Evolutionary conservation across 2,797 vertebrate genomes (phyloP).

Genomic region (Sciaenops ocellatus): DNA sequence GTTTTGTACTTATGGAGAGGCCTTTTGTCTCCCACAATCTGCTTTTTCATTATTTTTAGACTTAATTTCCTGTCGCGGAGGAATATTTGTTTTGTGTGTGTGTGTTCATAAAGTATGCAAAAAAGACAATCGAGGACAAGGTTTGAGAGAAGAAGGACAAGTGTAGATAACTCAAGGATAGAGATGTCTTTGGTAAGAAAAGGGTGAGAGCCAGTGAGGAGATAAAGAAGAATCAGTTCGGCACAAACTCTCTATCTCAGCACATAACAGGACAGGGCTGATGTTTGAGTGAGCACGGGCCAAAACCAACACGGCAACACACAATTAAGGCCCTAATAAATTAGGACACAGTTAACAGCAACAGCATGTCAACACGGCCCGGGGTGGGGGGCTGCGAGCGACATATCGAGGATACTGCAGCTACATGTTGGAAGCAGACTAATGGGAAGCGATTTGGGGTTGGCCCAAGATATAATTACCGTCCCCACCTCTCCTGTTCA

Average conservation of each 20-base stretch:
- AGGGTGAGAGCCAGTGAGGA: background rate
- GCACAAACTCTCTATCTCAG: constrained; percentile 51
- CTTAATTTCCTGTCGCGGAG: background rate
- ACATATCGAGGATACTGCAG: constrained; percentile 74
- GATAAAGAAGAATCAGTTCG: constrained; percentile 48
- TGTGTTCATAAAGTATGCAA: background rate
- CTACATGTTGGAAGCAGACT: constrained; percentile 74
- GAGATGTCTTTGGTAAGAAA: constrained; percentile 40
- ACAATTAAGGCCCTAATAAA: constrained; percentile 78
- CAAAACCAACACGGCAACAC: constrained; percentile 76
- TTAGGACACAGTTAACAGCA: constrained; percentile 71
- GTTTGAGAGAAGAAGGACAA: constrained; percentile 13
- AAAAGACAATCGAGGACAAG: background rate
- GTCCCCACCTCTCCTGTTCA: constrained; percentile 85
- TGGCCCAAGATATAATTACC: constrained; percentile 87
- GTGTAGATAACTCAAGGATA: constrained; percentile 19
- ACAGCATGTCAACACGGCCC: constrained; percentile 59
- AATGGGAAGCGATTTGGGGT: constrained; percentile 86
- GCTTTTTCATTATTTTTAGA: background rate
- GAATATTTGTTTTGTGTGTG: background rate
- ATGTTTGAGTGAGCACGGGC: constrained; percentile 70
- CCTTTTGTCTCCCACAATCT: constrained; percentile 3
- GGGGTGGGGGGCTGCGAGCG: constrained; percentile 58
- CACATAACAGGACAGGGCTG: constrained; percentile 51
- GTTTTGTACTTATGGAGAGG: background rate